A percentile compares a stretch with the other conserved stretches of the same genome.
Evolutionary conservation across 2,113 vertebrate species (phyloP).

Genomic region (Garra rufa): DNA sequence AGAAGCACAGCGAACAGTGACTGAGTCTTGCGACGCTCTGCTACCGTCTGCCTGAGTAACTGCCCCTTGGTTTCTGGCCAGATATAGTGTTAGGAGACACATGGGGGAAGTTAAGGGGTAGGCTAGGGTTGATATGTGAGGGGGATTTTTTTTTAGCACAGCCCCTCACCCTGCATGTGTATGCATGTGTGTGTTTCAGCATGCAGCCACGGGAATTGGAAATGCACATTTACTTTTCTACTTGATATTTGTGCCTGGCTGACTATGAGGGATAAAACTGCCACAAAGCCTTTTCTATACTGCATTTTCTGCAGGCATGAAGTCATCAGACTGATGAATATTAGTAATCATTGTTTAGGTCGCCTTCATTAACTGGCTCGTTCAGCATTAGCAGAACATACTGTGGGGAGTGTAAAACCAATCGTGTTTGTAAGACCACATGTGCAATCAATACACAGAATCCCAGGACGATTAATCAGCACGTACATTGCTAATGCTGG

Average conservation of each 20-base stretch:
- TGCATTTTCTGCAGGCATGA: constrained; percentile 34
- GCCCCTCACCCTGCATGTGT: constrained; percentile 19
- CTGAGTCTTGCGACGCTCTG: constrained; percentile 53
- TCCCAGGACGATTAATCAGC: background rate
- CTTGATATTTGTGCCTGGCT: constrained; percentile 25
- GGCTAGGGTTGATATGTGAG: background rate
- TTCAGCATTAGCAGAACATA: constrained; percentile 25
- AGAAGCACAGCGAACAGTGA: background rate
- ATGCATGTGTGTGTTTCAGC: background rate
- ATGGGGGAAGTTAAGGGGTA: constrained; percentile 71
- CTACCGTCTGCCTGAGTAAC: constrained; percentile 76
- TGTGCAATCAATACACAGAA: constrained; percentile 22
- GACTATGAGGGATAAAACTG: constrained; percentile 34
- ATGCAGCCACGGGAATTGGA: constrained; percentile 23
- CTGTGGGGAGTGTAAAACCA: background rate
- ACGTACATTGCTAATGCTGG: background rate
- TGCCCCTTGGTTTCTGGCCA: constrained; percentile 82
- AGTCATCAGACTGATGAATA: constrained; percentile 44
- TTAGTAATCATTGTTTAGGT: constrained; percentile 47
- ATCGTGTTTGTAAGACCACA: background rate
- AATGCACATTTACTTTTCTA: constrained; percentile 25
- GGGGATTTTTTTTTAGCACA: constrained; percentile 14
- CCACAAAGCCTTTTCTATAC: constrained; percentile 31
- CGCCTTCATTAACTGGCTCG: constrained; percentile 3
- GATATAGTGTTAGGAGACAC: constrained; percentile 85